Conservation (phyloP, 2,797 vertebrate species). For the Champsocephalus esox region DNA sequence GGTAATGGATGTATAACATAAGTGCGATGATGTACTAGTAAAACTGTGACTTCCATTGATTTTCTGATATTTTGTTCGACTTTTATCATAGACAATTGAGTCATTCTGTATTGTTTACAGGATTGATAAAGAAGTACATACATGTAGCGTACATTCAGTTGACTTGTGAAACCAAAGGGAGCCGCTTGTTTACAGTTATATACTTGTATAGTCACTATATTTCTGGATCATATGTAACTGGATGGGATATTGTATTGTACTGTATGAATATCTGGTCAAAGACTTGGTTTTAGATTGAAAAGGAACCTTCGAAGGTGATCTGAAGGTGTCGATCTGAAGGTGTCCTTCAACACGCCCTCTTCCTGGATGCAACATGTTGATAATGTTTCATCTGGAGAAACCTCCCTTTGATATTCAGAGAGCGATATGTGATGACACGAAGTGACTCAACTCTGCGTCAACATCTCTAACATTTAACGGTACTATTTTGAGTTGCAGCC, state of each 20-base stretch:
- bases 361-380: constrained; percentile 3
- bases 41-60: background rate
- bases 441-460: constrained; percentile 79
- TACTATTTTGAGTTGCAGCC: constrained; percentile 69
- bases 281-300: background rate
- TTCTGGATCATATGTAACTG: background rate
- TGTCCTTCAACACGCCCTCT: constrained; percentile 10
- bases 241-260: background rate
- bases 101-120: background rate
- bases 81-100: background rate
- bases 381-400: constrained; percentile 18
- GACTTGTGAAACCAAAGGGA: background rate
- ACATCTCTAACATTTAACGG: constrained; percentile 50
- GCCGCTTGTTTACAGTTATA: too few relatives aligned
- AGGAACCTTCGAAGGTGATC: too few relatives aligned
- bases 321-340: background rate
- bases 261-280: background rate
- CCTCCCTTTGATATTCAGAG: constrained; percentile 36
- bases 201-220: background rate
- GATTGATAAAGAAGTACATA: background rate
- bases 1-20: too few relatives aligned
- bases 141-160: background rate
- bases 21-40: background rate
- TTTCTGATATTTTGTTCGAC: background rate
- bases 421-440: constrained; percentile 27